A percentile compares a stretch with the other conserved stretches of the same genome.
phyloP scores from a whole-genome alignment of 2,888 invertebrate species.

The Ochropleura leucogaster region DNA sequence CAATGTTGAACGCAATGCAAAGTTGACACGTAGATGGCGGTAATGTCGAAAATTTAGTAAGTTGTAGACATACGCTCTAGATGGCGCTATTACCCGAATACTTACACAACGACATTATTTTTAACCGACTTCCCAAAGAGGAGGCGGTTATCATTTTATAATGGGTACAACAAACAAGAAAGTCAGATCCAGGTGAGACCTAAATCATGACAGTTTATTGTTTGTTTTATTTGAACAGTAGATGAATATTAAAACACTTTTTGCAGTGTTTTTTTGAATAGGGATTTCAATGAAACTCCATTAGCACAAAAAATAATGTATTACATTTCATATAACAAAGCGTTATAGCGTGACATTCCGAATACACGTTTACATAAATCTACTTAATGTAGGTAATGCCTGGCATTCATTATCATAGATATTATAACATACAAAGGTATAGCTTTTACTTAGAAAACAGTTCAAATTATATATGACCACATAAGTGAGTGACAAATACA shows the following conservation, averaged over 20 bases:
- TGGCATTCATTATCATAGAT: slow-evolving; percentile 65
- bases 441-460: slow-evolving; percentile 14
- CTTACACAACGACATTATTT: neutral
- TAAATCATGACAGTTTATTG: neutral
- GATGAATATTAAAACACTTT: neutral
- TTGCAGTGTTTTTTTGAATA: neutral
- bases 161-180: neutral
- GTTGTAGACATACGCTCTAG: neutral
- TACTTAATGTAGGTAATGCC: slow-evolving; percentile 66
- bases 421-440: slow-evolving; percentile 45
- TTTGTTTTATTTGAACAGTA: neutral
- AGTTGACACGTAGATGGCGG: slow-evolving; percentile 17
- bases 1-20: neutral
- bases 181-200: neutral
- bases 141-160: too few species aligned
- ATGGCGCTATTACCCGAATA: slow-evolving; percentile 1
- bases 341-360: slow-evolving; percentile 74
- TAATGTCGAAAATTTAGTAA: neutral
- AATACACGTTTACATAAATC: slow-evolving; percentile 65
- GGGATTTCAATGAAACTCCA: slow-evolving; percentile 73
- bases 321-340: slow-evolving; percentile 87
- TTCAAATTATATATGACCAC: neutral
- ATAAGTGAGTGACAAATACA: neutral
- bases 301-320: slow-evolving; percentile 86
- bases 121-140: too few species aligned